A percentile compares a stretch with the other conserved stretches of the same genome.
phyloP scores from a whole-genome alignment of 2,113 vertebrate genomes.

The Calonectris borealis region DNA sequence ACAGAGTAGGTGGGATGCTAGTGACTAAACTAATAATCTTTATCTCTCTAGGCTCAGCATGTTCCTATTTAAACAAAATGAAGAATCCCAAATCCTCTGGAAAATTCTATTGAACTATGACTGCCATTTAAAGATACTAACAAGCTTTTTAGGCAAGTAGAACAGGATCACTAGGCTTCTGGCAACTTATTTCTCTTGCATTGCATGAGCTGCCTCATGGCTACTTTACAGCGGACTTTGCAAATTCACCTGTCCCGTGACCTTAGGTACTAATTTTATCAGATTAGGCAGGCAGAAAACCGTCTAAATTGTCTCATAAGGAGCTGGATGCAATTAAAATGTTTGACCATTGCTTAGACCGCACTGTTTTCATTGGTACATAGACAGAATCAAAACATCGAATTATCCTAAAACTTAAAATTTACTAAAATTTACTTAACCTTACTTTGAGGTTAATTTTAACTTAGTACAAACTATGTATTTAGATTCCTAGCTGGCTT shows the following conservation, averaged over 20 bases:
- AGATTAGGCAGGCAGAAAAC: not conserved
- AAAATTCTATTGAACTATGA: not conserved
- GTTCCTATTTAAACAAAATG: not conserved
- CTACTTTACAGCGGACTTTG: not conserved
- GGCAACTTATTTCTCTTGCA: not conserved
- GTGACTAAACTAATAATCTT: conserved; percentile 18
- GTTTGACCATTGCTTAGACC: not conserved
- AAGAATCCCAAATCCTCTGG: not conserved
- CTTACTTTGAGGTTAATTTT: not conserved
- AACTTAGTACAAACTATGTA: not conserved
- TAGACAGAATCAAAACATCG: not conserved
- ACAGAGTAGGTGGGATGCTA: not conserved
- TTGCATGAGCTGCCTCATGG: not conserved
- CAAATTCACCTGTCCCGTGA: not conserved
- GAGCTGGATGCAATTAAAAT: not conserved
- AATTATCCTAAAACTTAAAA: not conserved
- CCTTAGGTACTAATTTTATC: not conserved
- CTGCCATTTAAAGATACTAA: not conserved
- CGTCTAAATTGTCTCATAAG: not conserved
- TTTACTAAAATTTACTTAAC: not conserved
- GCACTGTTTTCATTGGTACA: not conserved
- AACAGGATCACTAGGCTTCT: not conserved
- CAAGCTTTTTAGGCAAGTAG: not conserved
- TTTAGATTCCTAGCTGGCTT: not conserved
- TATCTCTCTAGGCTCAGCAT: not conserved